phyloP scores from a whole-genome alignment of 2,888 invertebrate genomes.

The Brachycybe producta region DNA sequence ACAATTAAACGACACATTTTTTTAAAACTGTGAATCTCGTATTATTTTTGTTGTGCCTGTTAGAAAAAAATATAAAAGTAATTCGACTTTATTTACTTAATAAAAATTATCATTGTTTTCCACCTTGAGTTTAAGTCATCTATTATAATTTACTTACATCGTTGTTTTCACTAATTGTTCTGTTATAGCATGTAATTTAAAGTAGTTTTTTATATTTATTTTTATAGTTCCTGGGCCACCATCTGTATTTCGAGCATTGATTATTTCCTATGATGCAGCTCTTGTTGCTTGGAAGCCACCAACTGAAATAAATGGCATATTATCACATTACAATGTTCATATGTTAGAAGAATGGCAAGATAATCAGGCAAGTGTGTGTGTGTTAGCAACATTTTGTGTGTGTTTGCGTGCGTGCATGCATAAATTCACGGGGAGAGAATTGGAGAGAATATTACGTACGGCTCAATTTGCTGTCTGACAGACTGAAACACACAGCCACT shows the following conservation, averaged over 20 bases:
- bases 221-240: constrained; percentile 77
- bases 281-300: constrained; percentile 89
- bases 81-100: too few species aligned
- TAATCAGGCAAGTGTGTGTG: too few species aligned
- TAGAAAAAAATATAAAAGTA: too few species aligned
- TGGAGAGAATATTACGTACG: background rate
- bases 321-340: constrained; percentile 86
- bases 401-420: background rate
- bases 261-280: constrained; percentile 81
- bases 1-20: too few species aligned
- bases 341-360: constrained; percentile 38
- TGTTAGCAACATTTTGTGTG: too few species aligned
- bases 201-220: background rate
- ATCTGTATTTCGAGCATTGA: constrained; percentile 79
- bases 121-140: too few species aligned
- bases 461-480: too few species aligned
- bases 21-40: too few species aligned
- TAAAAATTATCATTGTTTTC: too few species aligned
- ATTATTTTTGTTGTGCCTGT: too few species aligned
- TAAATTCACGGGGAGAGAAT: too few species aligned
- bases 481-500: too few species aligned
- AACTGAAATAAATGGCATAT: constrained; percentile 78
- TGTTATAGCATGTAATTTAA: background rate
- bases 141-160: background rate
- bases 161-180: background rate